These are phyloP conservation scores for Tetrax tetrax DNA, from an alignment of 2,113 vertebrate species.

Conservation along the genomic window DNA sequence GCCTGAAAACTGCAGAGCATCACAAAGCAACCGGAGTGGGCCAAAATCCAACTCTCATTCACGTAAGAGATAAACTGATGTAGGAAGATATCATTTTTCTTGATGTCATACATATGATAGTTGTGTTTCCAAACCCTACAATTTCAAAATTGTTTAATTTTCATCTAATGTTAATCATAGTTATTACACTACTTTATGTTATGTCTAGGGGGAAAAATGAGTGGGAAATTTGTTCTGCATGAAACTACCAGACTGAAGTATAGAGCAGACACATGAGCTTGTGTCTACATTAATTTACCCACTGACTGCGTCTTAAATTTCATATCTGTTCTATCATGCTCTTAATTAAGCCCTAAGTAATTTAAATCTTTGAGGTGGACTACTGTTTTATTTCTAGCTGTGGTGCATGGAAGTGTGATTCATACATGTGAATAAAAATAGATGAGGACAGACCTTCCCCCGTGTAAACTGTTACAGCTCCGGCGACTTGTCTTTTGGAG, in stretches of 20 bases:
- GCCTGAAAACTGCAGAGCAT: not conserved
- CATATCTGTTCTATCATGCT: constrained; percentile 25
- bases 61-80: not conserved
- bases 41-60: not conserved
- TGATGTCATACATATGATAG: not conserved
- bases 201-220: not conserved
- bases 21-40: not conserved
- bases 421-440: constrained; percentile 46
- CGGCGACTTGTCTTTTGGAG: not conserved
- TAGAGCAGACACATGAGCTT: not conserved
- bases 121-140: constrained; percentile 40
- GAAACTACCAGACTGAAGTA: not conserved
- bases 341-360: constrained; percentile 52
- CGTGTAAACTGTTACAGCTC: constrained; percentile 13
- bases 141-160: constrained; percentile 59
- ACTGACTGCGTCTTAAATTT: constrained; percentile 46
- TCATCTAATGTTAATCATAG: constrained; percentile 32
- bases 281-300: constrained; percentile 32
- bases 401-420: constrained; percentile 47
- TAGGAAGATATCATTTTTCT: not conserved
- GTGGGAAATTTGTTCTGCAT: constrained; percentile 22
- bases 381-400: constrained; percentile 51
- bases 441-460: constrained; percentile 40
- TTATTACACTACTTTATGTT: constrained; percentile 30
- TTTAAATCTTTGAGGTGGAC: constrained; percentile 49